Conservation (phyloP, 2,888 invertebrate genomes). For the Nomada ferruginata region DNA sequence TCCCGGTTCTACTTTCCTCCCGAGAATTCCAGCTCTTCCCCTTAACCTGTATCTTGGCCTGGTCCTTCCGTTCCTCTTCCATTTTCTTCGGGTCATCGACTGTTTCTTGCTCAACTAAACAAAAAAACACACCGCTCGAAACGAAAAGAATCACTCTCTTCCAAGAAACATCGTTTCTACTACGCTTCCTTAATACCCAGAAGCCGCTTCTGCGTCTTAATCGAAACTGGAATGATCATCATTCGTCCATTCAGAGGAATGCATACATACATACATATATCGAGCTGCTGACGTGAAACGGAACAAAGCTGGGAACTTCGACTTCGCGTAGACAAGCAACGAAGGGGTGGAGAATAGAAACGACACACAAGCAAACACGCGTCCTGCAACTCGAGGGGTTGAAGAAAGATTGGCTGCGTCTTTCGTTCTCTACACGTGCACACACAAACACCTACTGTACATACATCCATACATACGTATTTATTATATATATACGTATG, state of each 20-base stretch:
- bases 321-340: neutral
- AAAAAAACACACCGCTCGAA: neutral
- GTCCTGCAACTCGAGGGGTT: neutral
- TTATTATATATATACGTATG: neutral
- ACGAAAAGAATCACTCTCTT: too few species aligned
- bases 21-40: slow-evolving; percentile 10
- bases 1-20: neutral
- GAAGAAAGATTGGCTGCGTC: slow-evolving; percentile 8
- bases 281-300: neutral
- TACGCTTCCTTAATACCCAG: too few species aligned
- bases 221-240: too few species aligned
- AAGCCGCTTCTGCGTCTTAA: too few species aligned
- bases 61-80: neutral
- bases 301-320: neutral
- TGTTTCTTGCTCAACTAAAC: neutral
- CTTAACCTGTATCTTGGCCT: neutral
- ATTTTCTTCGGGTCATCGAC: slow-evolving; percentile 14
- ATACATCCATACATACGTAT: neutral
- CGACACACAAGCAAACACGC: slow-evolving; percentile 31
- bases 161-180: too few species aligned
- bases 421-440: neutral
- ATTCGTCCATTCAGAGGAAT: too few species aligned
- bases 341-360: neutral
- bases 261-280: too few species aligned
- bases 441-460: slow-evolving; percentile 1